Evolutionary conservation across 2,797 vertebrate species (phyloP), one percentile per base, ranked within the genome.

Genomic region (Sebastes steindachneri): DNA sequence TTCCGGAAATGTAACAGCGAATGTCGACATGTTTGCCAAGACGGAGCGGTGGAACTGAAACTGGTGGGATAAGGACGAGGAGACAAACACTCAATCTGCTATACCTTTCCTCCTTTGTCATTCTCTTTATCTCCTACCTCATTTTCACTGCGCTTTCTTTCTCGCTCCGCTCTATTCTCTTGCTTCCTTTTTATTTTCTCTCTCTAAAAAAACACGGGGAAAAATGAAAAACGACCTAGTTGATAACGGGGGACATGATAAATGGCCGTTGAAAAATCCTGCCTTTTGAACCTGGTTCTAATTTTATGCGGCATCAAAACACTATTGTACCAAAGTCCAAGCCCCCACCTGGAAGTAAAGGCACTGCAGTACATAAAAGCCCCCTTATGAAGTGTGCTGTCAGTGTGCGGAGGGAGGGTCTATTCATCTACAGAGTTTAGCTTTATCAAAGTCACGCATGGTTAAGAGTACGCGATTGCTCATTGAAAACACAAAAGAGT

Each of bases 391-490:
- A 84, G 83, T 73, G 72, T 63, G 60, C 68, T 74, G 79, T 85
- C 72, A 77, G 35, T 6, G 68, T 55, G 41, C 1, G 29, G 70
- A 73, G 84, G 80, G 74, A 68, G 72, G 69, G 73, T n/a, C 82
- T 67, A 88, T 91, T 92, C 87, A 89, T 89, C 86, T 70, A 9
- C 73, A 7, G 71, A 65, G 72, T 90, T 89, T 41, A 88, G 89
- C 85, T 90, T 91, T 85, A 91, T 92, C 91, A 92, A 91, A 93
- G 84, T 85, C 88, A 80, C 29, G 87, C 87, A 86, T 67, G 82
- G 83, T 85, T 91, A 84, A 91, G 82, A 81, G 78, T 73, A 77
- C 53, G 85, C 90, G 85, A 85, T 87, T 54, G 15, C 84, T 87
- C 85, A 55, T 57, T 84, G 82, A 88, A 85, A 66, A 79, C 78